A percentile compares a stretch with the other conserved stretches of the same genome.
Evolutionary conservation across 2,888 invertebrate species (phyloP).

Genomic region (Hydropsyche betteni): DNA sequence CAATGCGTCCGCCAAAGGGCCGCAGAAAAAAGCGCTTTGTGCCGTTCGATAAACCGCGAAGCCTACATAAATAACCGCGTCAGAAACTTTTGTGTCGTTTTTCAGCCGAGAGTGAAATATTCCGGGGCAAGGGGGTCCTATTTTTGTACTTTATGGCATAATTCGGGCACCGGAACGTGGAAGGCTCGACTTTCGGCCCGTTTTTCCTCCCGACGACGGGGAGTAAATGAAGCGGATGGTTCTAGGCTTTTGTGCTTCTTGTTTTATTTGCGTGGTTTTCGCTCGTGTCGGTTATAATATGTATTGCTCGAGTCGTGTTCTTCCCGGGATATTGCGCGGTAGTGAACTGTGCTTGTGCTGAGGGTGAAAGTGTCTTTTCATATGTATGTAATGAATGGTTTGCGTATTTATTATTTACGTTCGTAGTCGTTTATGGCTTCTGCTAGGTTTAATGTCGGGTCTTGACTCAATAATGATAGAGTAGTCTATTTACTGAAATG

Average conservation of each 20-base stretch:
- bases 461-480: no score
- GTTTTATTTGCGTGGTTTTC: conserved; percentile 30
- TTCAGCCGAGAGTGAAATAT: conserved; percentile 34
- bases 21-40: conserved; percentile 20
- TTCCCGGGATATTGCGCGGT: no score
- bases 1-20: neutral
- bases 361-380: no score
- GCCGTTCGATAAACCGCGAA: conserved; percentile 19
- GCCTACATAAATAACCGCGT: conserved; percentile 34
- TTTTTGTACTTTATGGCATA: conserved; percentile 38
- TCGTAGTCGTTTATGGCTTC: no score
- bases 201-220: neutral
- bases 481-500: no score
- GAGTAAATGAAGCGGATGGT: conserved; percentile 31
- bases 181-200: no score
- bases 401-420: no score
- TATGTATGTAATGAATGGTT: no score
- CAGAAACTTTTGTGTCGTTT: conserved; percentile 40
- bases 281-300: neutral
- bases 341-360: no score
- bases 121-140: neutral
- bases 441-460: no score
- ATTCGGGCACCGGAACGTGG: neutral
- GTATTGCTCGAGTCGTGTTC: no score
- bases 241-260: conserved; percentile 22